Base-by-base conservation (phyloP, 2,797 vertebrate genomes). In the Catharus ustulatus region DNA sequence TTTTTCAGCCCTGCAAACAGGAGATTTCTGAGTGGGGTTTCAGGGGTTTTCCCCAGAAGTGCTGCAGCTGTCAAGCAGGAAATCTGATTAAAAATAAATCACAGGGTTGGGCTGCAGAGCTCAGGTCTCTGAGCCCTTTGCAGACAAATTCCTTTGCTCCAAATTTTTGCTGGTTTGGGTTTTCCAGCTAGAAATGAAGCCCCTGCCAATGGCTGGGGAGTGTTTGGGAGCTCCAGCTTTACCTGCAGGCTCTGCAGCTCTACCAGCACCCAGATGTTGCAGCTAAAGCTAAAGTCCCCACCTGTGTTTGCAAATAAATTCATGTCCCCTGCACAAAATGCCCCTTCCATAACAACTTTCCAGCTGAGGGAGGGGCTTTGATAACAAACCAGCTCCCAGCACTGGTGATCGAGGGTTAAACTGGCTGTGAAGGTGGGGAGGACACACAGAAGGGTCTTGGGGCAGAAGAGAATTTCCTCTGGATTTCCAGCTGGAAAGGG, bases 321-420 rank as follows among this genome's bases (percentile, higher is more conserved):
- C 14, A 4, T 69, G 42, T 76, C 6, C 32, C 32, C 21, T 79
- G 27, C 24, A 30, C 45, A 24, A 57, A 87, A 49, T 5, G 22
- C 5, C 38, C 18, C 24, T 36, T 21, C 5, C 20, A 0, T 9
- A 18, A 18, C 15, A n/a, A 16, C 0, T 3, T 19, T 8, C 9
- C 9, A 51, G 67, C 49, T 17, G 13, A 16, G 30, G 45, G 36
- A 38, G 32, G 24, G 19, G 6, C 45, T 57, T 62, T 36, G 9
- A 2, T 13, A 4, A 11, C 19, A 45, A 57, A 61, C 13, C n/a
- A 6, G 14, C 6, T 63, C 29, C 38, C 11, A 22, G 55, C 4
- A 2, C 83, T 29, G 19, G 14, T 49, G 72, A 2, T 11, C 0
- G 0, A 36, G 76, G 57, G 32, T 45, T 74, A 36, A 57, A 14